Evolutionary conservation across 2,888 invertebrate species (phyloP).

Genomic region (Dichetophora obliterata): DNA sequence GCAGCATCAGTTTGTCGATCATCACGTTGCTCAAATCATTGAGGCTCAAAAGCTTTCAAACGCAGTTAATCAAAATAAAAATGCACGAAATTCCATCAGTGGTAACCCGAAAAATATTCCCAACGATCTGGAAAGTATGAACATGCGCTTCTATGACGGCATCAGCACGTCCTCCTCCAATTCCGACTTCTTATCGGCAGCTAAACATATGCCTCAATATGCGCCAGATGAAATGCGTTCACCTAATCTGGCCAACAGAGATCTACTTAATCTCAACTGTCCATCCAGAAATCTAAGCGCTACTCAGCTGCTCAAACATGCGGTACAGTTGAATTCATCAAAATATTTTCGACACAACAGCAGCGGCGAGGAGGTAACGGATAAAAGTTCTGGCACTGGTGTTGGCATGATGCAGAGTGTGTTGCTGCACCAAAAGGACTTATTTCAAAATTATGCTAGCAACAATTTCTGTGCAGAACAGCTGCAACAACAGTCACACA

Average conservation of each 20-base stretch:
- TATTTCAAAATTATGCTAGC: not conserved
- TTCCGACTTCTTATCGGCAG: not conserved
- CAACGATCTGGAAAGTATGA: not conserved
- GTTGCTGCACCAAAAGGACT: not conserved
- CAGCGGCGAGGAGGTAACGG: not conserved
- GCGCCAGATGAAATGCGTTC: not conserved
- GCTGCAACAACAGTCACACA: not conserved
- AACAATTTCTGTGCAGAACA: not conserved
- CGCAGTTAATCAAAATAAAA: not conserved
- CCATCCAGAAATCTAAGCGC: too few relatives aligned
- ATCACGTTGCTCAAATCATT: constrained; percentile 18
- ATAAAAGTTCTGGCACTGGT: not conserved
- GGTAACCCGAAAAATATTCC: not conserved
- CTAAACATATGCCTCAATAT: not conserved
- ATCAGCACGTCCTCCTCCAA: not conserved
- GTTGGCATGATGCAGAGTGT: not conserved
- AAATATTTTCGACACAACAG: not conserved
- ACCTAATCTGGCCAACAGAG: not conserved
- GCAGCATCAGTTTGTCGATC: constrained; percentile 11
- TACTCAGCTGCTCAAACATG: not conserved
- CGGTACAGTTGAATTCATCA: not conserved
- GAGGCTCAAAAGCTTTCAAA: not conserved
- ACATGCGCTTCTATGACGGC: not conserved
- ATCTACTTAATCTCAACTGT: not conserved
- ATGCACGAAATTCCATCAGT: not conserved